Base-by-base conservation (phyloP, 2,113 vertebrate species). In the Elanus axillaris region DNA sequence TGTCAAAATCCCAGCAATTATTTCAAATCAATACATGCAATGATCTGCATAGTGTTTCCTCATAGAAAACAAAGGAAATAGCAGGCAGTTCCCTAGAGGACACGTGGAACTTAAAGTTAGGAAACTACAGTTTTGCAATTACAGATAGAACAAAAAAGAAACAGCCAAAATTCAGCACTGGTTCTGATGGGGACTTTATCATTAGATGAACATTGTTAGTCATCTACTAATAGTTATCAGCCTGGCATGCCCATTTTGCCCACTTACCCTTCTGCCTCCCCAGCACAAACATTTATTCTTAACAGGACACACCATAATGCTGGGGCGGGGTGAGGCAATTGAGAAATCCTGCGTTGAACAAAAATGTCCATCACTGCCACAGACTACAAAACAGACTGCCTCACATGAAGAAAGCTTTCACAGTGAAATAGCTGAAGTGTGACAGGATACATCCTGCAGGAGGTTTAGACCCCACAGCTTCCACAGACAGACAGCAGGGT, bases 161-260 rank as follows among this genome's bases (percentile, higher is more conserved):
- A 29, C 13, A 40, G 21, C n/a, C 68, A 69, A 58, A 58, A 52
- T 66, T 32, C 63, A 64, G 7, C n/a, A 8, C n/a, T 48, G 45
- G 13, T 53, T 76, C 50, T 40, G 36, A 31, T 40, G 25, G 27
- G 29, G 21, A 27, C 38, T n/a, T 68, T 6, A 50, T 40, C 11
- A 60, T n/a, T 55, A 38, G 47, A 42, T 8, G 31, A 38, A 31
- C 15, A 32, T 19, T 64, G 19, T 31, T 45, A 31, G 62, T 38
- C 11, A 47, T 32, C 42, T 21, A 11, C 55, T 62, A 69, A 40
- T 1, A 27, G 12, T 62, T 68, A 23, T 4, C 62, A 63, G 56
- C 48, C 18, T 74, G 8, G 40, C 1, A 0, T 34, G 18, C 32
- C 23, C 5, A 0, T 59, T 52, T 47, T 20, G 14, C 48, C 26